Base-by-base conservation (phyloP, 1,140 invertebrate genomes). In the Paralvinella palmiformis region DNA sequence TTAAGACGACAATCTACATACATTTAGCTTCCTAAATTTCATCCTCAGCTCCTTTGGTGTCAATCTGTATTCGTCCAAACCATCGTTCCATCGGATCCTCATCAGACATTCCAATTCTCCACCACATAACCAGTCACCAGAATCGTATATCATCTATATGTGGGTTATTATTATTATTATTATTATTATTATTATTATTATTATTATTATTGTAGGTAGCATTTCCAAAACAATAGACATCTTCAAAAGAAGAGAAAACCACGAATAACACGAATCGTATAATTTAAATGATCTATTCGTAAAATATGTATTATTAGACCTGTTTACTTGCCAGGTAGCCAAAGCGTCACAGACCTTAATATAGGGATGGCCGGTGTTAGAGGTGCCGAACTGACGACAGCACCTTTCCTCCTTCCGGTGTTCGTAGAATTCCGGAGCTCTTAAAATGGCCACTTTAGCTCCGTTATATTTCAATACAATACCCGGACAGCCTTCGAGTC, bases 381-480 rank as follows among this genome's bases (percentile, higher is more conserved):
- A 88, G 0, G 92, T 96, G 1, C 95, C 95, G 81, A 97, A 99
- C 83, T 96, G 93, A 48, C 94, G 83, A 3, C 86, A 85, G 69
- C 91, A 90, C 61, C 96, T 84, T 81, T 99, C 96, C 79, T 96
- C 92, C 79, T 98, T 98, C 36, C 94, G 85, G 74, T 99, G 95
- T 37, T 86, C 87, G 81, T 88, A 99, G 82, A 99, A 95, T 81
- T 98, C 94, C 0, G 93, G 93, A 52, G 89, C 87, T n/a, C 90
- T 81, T 15, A 99, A 72, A 65, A 99, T 89, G 1, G 94, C 96
- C 13, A 96, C 83, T 6, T 84, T 72, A 62, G 87, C 85, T 0
- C 86, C 87, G 7, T 89, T 83, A 72, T 93, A 87, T 29, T 69
- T 69, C n/a, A 86, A 70, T n/a, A 76, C 71, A 65, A 86, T 79